A percentile compares a stretch with the other conserved stretches of the same genome.
phyloP scores from a whole-genome alignment of 2,113 vertebrate species.

The Clarias macrocephalus region DNA sequence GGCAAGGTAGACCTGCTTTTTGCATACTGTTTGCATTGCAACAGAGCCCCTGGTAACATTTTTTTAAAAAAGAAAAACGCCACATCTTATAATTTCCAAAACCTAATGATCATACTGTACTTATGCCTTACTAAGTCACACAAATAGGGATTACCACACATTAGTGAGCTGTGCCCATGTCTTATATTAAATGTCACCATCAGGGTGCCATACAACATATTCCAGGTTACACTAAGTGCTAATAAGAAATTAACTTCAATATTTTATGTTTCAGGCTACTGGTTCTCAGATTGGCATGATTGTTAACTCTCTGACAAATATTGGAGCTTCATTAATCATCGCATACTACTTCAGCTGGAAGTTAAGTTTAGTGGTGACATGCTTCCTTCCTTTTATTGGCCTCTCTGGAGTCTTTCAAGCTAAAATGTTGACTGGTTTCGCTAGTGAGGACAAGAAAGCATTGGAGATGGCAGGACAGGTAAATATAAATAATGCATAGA shows the following conservation, averaged over 20 bases:
- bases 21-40: not conserved
- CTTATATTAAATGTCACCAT: not conserved
- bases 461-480: constrained; percentile 75
- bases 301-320: constrained; percentile 71
- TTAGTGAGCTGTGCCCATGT: not conserved
- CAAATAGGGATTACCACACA: not conserved
- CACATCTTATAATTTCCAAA: not conserved
- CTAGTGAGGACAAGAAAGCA: constrained; percentile 71
- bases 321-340: constrained; percentile 73
- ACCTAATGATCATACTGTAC: not conserved
- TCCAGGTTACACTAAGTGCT: not conserved
- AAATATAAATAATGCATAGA: constrained; percentile 22
- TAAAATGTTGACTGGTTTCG: constrained; percentile 76
- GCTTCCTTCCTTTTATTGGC: constrained; percentile 74
- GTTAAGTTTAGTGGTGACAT: constrained; percentile 72
- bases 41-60: not conserved
- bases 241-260: not conserved
- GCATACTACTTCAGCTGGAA: constrained; percentile 80
- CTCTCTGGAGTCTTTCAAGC: constrained; percentile 71
- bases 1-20: not conserved
- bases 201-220: not conserved
- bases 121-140: not conserved
- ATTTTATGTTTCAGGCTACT: constrained; percentile 65
- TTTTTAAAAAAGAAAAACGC: not conserved
- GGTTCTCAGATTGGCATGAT: constrained; percentile 79